phyloP scores from a whole-genome alignment of 2,113 vertebrate species.

The Corythornis cristatus region DNA sequence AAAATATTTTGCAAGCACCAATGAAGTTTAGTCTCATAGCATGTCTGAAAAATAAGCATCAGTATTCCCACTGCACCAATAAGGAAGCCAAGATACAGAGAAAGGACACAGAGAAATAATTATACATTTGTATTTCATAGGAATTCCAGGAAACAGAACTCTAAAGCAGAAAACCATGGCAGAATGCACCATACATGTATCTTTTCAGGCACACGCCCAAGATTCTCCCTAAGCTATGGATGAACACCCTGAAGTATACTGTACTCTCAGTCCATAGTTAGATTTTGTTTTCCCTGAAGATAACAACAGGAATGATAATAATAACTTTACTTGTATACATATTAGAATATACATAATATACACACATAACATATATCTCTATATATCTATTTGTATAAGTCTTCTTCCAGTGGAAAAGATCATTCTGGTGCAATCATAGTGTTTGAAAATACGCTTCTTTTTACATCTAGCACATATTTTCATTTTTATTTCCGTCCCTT shows the following conservation, averaged over 20 bases:
- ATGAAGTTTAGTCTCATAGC: constrained; percentile 5
- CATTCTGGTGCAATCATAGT: background rate
- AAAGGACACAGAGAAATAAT: background rate
- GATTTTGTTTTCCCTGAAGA: background rate
- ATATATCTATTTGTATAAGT: background rate
- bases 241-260: background rate
- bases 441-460: background rate
- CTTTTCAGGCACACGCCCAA: background rate
- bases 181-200: background rate
- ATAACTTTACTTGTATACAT: background rate
- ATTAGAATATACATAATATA: background rate
- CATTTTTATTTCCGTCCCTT: constrained; percentile 3
- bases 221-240: background rate
- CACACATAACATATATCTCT: background rate
- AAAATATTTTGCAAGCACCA: constrained; percentile 13
- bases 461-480: background rate
- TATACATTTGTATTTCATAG: background rate
- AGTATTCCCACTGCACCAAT: background rate
- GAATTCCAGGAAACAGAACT: background rate
- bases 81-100: background rate
- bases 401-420: background rate
- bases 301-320: background rate
- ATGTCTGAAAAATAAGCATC: constrained; percentile 16
- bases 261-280: background rate
- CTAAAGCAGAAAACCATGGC: background rate